Evolutionary conservation across 2,888 invertebrate genomes (phyloP), one percentile per base, ranked within the genome.

Genomic region (Cryptus armator): DNA sequence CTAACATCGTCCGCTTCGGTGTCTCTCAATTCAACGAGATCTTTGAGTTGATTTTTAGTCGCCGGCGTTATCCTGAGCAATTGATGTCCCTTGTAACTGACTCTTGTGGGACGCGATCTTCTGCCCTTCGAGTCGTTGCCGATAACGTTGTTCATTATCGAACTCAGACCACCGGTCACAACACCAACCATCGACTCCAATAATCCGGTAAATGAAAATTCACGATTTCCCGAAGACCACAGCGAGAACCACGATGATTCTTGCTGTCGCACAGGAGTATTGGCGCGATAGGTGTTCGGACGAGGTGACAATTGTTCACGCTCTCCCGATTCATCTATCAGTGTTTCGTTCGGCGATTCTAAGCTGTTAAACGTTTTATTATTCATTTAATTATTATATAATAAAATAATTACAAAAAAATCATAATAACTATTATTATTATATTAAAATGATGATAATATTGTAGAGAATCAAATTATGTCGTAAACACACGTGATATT

Each of bases 71-170:
- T 88, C 1, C 95, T 93, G 7, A 96, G 87, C 43, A 96, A 90
- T 89, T 95, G 95, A 90, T 94, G 95, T 37, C 95, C 95, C 90
- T 94, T 95, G 89, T 96, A 96, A 86, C 93, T 95, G 1, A 93
- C 89, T 48, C 89, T 88, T 37, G 75, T 88, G 0, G 68, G 48
- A n/a, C 84, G 76, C 3, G 84, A 29, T 67, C 80, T 89, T 0
- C 86, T 68, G 72, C 72, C 89, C 76, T 91, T 90, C 0, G 90
- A 86, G 76, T 92, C 92, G 3, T 84, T 76, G 0, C 91, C 90
- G 0, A 92, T 90, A 7, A 92, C 90, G 29, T 89, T 91, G 14
- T 87, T 90, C 1, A 93, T 83, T 5, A 93, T 81, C 3, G 86
- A 87, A 9, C 87, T 91, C 16, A 93, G 68, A 1, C 93, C 90